phyloP scores from a whole-genome alignment of 2,113 vertebrate species.

The Cyrtonyx montezumae region DNA sequence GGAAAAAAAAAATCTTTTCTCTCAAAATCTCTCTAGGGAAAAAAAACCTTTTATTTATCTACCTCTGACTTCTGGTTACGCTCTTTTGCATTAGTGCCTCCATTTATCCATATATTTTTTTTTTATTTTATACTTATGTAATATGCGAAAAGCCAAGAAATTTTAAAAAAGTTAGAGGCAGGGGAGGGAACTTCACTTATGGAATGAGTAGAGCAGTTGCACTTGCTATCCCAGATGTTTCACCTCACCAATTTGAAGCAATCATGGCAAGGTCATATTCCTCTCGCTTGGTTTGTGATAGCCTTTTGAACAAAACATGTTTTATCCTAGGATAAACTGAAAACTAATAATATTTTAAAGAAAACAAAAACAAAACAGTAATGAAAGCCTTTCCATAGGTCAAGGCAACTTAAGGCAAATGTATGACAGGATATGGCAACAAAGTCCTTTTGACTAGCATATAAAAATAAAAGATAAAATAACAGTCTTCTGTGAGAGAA shows the following conservation, averaged over 20 bases:
- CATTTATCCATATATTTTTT: neutral
- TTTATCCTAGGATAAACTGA: neutral
- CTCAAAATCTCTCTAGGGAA: neutral
- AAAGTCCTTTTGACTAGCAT: neutral
- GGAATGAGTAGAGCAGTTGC: neutral
- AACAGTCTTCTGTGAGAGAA: neutral
- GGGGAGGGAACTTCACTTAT: neutral
- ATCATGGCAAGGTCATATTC: too few relatives aligned
- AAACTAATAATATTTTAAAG: neutral
- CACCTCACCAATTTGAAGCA: neutral
- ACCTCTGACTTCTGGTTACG: neutral
- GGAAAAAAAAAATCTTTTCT: neutral
- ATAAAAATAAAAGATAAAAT: neutral
- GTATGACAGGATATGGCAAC: too few relatives aligned
- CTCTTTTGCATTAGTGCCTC: neutral
- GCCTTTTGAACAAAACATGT: neutral
- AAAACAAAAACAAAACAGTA: neutral
- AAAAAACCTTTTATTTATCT: neutral
- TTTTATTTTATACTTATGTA: neutral
- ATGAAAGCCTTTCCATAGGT: neutral
- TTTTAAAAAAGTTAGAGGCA: neutral
- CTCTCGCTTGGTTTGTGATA: too few relatives aligned
- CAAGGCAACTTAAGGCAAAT: neutral
- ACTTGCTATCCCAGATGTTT: neutral
- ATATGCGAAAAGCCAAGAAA: rapidly evolving